These are phyloP conservation scores for Pachyuromys duprasi DNA, from an alignment of 2,797 vertebrate species.

Conservation along the genomic window DNA sequence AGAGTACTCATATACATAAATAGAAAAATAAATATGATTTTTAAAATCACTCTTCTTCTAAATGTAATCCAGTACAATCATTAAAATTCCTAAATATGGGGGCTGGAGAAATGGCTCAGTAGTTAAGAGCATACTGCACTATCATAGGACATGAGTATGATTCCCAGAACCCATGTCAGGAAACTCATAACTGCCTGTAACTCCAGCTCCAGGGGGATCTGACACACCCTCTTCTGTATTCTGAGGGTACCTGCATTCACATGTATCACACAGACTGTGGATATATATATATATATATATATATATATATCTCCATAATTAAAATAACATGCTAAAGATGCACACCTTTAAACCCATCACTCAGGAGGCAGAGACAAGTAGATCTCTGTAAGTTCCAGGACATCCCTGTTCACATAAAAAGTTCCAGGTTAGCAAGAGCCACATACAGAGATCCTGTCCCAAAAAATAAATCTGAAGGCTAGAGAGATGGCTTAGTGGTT, in stretches of 20 bases:
- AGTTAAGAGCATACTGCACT: neutral
- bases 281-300: no score
- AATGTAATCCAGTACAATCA: conserved; percentile 17
- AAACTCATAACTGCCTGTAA: neutral
- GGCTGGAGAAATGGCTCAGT: neutral
- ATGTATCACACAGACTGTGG: neutral
- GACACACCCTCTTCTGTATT: neutral
- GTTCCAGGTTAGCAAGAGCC: neutral
- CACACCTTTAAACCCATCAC: neutral
- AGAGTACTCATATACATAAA: neutral
- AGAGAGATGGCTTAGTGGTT: neutral
- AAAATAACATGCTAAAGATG: neutral
- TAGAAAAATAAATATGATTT: no score
- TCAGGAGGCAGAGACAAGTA: neutral
- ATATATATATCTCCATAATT: neutral
- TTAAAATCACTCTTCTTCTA: conserved; percentile 14
- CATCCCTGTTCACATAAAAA: neutral
- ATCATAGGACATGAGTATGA: neutral
- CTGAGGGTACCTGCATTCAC: neutral
- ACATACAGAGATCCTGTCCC: neutral
- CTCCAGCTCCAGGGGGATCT: neutral
- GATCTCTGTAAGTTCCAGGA: neutral
- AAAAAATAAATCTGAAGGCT: neutral
- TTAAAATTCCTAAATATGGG: conserved; percentile 46
- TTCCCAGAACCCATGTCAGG: neutral